Conservation (phyloP, 2,113 vertebrate species). For the Cynocephalus volans region DNA sequence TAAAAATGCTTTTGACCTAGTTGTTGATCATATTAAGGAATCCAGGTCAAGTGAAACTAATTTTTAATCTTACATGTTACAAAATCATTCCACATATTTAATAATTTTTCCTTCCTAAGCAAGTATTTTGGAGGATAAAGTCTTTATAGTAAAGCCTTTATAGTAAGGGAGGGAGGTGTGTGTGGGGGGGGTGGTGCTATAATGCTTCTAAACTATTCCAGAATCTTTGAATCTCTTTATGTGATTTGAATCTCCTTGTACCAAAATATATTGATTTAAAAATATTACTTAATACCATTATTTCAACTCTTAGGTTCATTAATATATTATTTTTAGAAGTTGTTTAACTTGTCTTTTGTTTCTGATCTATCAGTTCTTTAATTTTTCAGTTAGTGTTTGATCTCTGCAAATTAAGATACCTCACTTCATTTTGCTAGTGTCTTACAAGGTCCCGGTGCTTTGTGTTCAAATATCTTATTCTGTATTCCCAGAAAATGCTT, state of each 20-base stretch:
- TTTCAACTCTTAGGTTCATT: background rate
- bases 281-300: background rate
- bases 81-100: background rate
- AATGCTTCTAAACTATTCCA: background rate
- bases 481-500: slow-evolving; percentile 49
- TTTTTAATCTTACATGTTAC: background rate
- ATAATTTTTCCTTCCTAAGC: background rate
- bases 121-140: background rate
- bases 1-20: background rate
- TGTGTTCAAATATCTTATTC: slow-evolving; percentile 21
- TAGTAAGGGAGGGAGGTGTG: no score
- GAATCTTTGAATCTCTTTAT: background rate
- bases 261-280: slow-evolving; percentile 19
- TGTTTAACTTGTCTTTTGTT: background rate
- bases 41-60: background rate
- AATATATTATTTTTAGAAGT: background rate
- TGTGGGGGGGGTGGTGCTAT: background rate
- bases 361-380: slow-evolving; percentile 13
- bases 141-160: background rate
- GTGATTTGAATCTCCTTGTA: background rate
- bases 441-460: slow-evolving; percentile 34
- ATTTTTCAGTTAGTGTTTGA: slow-evolving; percentile 48
- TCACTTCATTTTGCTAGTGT: background rate
- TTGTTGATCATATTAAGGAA: background rate
- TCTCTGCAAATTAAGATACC: slow-evolving; percentile 59